Base-by-base conservation (phyloP, 1,140 invertebrate species). In the Temnothorax nylanderi region DNA sequence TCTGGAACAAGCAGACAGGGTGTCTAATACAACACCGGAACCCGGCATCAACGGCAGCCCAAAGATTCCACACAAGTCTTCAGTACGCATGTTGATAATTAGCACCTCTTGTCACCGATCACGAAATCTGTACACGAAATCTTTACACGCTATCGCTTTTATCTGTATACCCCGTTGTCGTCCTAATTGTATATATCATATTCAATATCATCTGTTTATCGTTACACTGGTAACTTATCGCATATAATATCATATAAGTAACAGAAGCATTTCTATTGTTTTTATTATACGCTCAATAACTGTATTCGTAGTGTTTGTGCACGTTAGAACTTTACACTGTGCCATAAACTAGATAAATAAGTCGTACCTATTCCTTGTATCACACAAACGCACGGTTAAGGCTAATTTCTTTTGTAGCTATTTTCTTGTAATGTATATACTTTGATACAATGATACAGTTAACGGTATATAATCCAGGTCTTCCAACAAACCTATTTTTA, bases 41-140 rank as follows among this genome's bases (percentile, higher is more conserved):
- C 92, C 93, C 18, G 90, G 91, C 71, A 92, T 93, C 91, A 94
- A 92, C 87, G 93, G 92, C 89, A 90, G 87, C 78, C 86, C 90
- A 84, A 95, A 94, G 89, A 85, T 93, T 88, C 89, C 91, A 92
- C 89, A 91, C 77, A 90, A 92, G 91, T 85, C 90, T 91, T 93
- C 95, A 94, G 95, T 95, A 95, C 94, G 95, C 95, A 95, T 95
- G 95, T 93, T 94, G 93, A 93, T 93, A 88, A 90, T 91, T 92
- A 88, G 85, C 87, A 78, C 80, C 58, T 88, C 64, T 89, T 21
- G 16, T 69, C 41, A 44, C 34, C 5, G 32, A 37, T 65, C 47
- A 54, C 76, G 87, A 41, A 86, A 85, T 91, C 69, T 81, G 26
- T 84, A 81, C 58, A 54, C 76, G 87, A 41, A 86, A 85, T 91